Evolutionary conservation across 2,888 invertebrate genomes (phyloP).

Genomic region (Amblyteles armatorius): DNA sequence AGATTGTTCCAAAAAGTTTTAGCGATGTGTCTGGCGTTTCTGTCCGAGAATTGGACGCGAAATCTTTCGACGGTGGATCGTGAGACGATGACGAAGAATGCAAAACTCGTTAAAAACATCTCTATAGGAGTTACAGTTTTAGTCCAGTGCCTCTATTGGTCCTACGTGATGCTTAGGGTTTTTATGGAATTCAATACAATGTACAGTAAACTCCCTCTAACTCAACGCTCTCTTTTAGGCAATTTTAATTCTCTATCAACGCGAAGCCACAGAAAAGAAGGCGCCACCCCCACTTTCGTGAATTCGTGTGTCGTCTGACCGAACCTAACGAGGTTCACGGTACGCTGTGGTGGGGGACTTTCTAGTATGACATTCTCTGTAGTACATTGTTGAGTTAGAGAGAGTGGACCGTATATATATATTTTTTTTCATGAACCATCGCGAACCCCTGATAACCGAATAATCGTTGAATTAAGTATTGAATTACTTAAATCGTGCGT

Average conservation of each 20-base stretch:
- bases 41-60: background rate
- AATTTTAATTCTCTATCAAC: no score
- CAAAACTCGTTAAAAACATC: background rate
- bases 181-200: background rate
- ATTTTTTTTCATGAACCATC: background rate
- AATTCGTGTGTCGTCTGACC: no score
- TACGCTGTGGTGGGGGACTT: no score
- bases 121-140: constrained; percentile 1
- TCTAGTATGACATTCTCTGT: no score
- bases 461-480: background rate
- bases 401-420: no score
- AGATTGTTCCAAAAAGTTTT: background rate
- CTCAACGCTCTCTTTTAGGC: no score
- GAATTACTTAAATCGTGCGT: background rate
- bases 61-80: background rate
- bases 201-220: background rate
- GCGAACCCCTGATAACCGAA: background rate
- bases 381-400: no score
- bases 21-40: background rate
- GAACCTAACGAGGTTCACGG: no score
- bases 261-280: no score
- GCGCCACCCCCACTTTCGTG: no score
- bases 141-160: background rate
- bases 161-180: constrained; percentile 5
- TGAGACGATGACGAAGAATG: background rate